Conservation (phyloP, 2,797 vertebrate genomes). For the Columba guinea region DNA sequence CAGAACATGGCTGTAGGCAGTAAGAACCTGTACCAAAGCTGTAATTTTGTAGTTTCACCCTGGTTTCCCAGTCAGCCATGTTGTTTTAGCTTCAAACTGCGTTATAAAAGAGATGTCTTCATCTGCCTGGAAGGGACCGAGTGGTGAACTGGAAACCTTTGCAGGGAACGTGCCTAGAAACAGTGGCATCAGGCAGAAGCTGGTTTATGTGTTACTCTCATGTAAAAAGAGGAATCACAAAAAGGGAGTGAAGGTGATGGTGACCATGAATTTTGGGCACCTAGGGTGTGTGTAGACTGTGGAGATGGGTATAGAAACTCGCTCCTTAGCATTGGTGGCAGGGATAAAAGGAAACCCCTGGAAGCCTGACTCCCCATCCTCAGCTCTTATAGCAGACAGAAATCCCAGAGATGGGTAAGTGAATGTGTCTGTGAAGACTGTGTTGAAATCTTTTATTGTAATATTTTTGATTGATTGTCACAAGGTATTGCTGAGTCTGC, state of each 20-base stretch:
- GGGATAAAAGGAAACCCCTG: not conserved
- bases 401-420: not conserved
- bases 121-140: not conserved
- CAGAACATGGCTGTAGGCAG: not conserved
- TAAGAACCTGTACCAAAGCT: not conserved
- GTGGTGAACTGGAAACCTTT: not conserved
- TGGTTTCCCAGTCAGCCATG: not conserved
- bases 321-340: rapidly evolving
- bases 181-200: not conserved
- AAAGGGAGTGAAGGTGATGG: not conserved
- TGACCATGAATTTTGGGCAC: not conserved
- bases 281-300: too few relatives aligned
- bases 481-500: not conserved
- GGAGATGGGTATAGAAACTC: not conserved
- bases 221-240: not conserved
- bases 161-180: not conserved
- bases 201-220: not conserved
- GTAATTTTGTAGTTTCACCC: not conserved
- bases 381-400: not conserved
- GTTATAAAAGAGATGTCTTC: not conserved
- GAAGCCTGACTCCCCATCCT: not conserved
- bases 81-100: not conserved
- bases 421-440: not conserved
- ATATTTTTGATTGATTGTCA: constrained; percentile 18
- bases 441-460: not conserved